Base-by-base conservation (phyloP, 2,888 invertebrate genomes). In the Pristionchus maxplancki region DNA sequence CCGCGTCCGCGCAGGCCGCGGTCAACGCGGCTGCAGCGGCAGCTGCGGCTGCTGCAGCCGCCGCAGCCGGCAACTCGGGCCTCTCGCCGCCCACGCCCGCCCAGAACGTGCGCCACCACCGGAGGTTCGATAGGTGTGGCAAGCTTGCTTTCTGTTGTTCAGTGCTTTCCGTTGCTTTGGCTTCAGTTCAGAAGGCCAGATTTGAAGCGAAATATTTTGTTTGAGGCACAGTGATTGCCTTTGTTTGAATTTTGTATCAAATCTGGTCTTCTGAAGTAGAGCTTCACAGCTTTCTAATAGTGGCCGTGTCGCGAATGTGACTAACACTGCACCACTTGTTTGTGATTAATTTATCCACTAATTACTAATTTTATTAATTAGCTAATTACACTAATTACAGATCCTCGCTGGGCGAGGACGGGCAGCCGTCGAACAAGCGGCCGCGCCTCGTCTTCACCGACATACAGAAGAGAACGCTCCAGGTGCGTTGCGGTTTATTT, bases 361-460 rank as follows among this genome's bases (percentile, higher is more conserved):
- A 44, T 78, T 11, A 1, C 28, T 78, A 48, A 44, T 44, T 40
- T 24, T 24, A 58, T 58, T 37, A 64, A 17, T 40, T 64, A 28
- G 64, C 50, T 64, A 64, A 31, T 37, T 13, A 1, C 20, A n/a
- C n/a, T n/a, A 24, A 81, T 48, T 83, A 48, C 71, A 87, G 86
- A 44, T 71, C 71, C 0, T 90, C 90, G 13, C 90, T 91, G 28
- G 89, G 89, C 67, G 90, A 88, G 62, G 90, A 90, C 40, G 90
- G 88, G 0, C 87, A 82, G 58, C 91, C 92, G 6, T 34, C 71
- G 9, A 90, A 89, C 31, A 99, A 99, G 97, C 99, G 99, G 96
- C 99, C 99, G 93, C 97, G 99, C 95, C 97, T 99, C 96, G 99
- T 99, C 96, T 99, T 99, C 96, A 99, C 99, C 95, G 99, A 99